phyloP scores from a whole-genome alignment of 2,888 invertebrate genomes.

The Strigamia maritima region DNA sequence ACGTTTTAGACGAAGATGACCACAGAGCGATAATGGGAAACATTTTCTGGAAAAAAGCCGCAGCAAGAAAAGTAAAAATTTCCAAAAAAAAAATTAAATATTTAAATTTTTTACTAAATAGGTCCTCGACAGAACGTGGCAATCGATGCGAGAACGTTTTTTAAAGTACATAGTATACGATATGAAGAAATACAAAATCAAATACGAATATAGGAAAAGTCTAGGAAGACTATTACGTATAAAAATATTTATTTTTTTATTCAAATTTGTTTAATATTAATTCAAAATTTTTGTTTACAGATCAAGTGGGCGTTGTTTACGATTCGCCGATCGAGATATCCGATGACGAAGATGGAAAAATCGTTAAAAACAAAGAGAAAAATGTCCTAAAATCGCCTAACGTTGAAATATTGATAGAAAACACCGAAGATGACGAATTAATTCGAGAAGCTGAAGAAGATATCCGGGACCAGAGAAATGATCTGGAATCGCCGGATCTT shows the following conservation, averaged over 20 bases:
- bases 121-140: neutral
- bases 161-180: neutral
- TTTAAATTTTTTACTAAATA: neutral
- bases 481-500: too few species aligned
- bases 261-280: too few species aligned
- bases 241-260: neutral
- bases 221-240: neutral
- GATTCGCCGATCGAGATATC: too few species aligned
- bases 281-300: too few species aligned
- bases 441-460: too few species aligned
- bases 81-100: neutral
- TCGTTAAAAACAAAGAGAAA: too few species aligned
- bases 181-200: neutral
- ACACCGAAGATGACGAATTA: too few species aligned
- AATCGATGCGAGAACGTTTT: neutral
- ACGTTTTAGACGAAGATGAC: neutral
- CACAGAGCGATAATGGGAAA: neutral
- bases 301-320: too few species aligned
- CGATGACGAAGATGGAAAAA: too few species aligned
- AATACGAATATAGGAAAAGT: neutral
- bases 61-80: neutral
- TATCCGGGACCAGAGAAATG: too few species aligned
- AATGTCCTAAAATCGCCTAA: too few species aligned
- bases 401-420: too few species aligned
- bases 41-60: neutral